Conservation (phyloP, 53 echinoderm and acorn worm species). For the Henricia sp. region DNA sequence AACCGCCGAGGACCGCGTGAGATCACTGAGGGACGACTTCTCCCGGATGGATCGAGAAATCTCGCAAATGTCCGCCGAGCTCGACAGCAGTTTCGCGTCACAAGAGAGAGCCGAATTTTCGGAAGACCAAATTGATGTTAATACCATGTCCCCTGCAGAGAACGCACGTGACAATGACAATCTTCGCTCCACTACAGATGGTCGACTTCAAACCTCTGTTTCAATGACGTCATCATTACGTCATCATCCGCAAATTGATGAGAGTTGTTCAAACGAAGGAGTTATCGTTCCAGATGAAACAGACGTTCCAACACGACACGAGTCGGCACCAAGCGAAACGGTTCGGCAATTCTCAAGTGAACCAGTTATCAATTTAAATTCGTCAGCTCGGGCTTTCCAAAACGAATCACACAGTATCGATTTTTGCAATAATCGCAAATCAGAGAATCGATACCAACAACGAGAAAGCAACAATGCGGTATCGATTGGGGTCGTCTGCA, state of each 20-base stretch:
- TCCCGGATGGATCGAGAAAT: conserved; percentile 46
- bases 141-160: no score
- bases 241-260: neutral
- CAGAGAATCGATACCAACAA: conserved; percentile 2
- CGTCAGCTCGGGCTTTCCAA: no score
- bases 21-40: conserved; percentile 44
- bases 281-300: no score
- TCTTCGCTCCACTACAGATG: no score
- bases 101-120: neutral
- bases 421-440: neutral
- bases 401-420: neutral
- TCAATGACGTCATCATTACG: no score
- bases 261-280: neutral
- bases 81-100: conserved; percentile 1
- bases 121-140: no score
- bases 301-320: no score
- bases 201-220: no score
- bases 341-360: no score
- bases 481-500: conserved; percentile 45
- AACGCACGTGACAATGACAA: no score
- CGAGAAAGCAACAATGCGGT: conserved; percentile 13
- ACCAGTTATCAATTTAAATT: no score
- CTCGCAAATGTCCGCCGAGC: conserved; percentile 33
- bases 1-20: conserved; percentile 44
- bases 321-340: no score